A percentile compares a stretch with the other conserved stretches of the same genome.
phyloP scores from a whole-genome alignment of 2,888 invertebrate species.

The Stenichneumon culpator region DNA sequence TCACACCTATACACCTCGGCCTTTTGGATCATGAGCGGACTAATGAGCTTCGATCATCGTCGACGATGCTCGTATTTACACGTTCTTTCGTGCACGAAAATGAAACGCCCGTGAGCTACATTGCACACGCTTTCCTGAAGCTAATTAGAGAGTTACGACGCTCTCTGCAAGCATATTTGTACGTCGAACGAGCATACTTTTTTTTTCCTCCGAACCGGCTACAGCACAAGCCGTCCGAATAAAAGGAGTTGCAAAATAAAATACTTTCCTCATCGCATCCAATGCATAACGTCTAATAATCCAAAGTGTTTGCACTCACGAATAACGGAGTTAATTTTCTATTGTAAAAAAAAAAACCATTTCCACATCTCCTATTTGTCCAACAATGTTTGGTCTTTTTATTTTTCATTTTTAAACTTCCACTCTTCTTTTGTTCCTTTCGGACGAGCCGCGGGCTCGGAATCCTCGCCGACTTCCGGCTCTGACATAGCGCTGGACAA shows the following conservation, averaged over 20 bases:
- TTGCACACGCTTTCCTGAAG: not conserved
- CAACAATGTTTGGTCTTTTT: slow-evolving; percentile 19
- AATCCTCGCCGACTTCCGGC: slow-evolving; percentile 36
- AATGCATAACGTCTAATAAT: slow-evolving; percentile 26
- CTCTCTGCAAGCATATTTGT: slow-evolving; percentile 9
- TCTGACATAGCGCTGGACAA: slow-evolving; percentile 21
- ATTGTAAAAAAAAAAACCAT: not conserved
- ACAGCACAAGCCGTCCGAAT: not conserved
- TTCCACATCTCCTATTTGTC: slow-evolving; percentile 16
- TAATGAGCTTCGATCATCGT: slow-evolving; percentile 44
- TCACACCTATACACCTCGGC: not conserved
- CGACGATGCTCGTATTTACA: slow-evolving; percentile 10
- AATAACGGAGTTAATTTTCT: not conserved
- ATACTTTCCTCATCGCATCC: not conserved
- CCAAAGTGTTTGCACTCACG: not conserved
- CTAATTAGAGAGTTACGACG: slow-evolving; percentile 26
- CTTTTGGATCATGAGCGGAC: not conserved
- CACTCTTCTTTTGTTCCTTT: slow-evolving; percentile 39
- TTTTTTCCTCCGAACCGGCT: not conserved
- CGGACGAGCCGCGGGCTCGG: slow-evolving; percentile 56
- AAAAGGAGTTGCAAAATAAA: not conserved
- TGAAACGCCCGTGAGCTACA: slow-evolving; percentile 23
- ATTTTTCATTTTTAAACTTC: slow-evolving; percentile 26
- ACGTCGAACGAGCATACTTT: slow-evolving; percentile 12
- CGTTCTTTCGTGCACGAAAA: slow-evolving; percentile 10